A percentile compares a stretch with the other conserved stretches of the same genome.
phyloP scores from a whole-genome alignment of 2,113 vertebrate species.

The Coracopsis vasa region DNA sequence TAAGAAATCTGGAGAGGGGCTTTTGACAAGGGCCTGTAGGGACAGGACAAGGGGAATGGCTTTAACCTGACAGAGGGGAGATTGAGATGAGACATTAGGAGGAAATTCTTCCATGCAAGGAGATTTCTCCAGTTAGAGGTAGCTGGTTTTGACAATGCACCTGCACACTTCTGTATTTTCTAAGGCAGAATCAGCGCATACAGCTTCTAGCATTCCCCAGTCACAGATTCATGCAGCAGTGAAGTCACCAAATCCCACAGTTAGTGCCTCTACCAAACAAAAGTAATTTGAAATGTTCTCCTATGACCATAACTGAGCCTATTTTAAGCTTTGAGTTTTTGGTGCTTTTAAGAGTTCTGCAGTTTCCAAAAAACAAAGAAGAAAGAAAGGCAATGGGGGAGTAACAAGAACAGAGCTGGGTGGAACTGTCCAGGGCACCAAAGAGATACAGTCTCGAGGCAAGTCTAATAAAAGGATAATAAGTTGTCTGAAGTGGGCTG shows the following conservation, averaged over 20 bases:
- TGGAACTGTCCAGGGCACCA: background rate
- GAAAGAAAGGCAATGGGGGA: background rate
- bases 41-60: background rate
- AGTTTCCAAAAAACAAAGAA: background rate
- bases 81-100: background rate
- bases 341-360: background rate
- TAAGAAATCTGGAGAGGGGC: background rate
- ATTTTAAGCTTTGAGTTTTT: background rate
- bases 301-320: background rate
- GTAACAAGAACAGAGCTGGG: background rate
- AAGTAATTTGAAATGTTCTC: background rate
- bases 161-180: background rate
- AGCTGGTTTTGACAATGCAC: background rate
- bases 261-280: background rate
- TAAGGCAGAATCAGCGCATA: background rate
- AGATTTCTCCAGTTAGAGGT: background rate
- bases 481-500: background rate
- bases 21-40: background rate
- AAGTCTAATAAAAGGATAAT: background rate
- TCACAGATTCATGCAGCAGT: background rate
- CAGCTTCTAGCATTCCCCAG: background rate
- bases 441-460: background rate
- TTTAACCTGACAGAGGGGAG: no score
- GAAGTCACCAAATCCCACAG: background rate
- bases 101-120: background rate